Conservation (phyloP, 1,140 invertebrate species). For the Drosophila nannoptera region DNA sequence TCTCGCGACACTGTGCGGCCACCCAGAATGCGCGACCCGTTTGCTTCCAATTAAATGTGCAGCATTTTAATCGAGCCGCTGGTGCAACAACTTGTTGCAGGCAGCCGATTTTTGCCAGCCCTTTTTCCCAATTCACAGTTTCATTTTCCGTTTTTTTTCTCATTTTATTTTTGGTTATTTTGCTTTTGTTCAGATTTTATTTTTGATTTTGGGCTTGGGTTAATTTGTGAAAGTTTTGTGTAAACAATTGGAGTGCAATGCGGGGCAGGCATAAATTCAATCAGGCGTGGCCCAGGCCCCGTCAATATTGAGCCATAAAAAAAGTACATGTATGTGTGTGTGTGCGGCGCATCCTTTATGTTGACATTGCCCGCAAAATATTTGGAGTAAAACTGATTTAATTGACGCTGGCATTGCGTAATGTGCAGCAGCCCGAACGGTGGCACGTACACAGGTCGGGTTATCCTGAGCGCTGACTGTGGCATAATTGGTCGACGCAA, state of each 20-base stretch:
- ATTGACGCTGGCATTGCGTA: constrained; percentile 75
- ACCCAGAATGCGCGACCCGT: constrained; percentile 70
- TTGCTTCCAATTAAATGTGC: constrained; percentile 71
- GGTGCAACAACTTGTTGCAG: constrained; percentile 37
- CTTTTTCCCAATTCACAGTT: neutral
- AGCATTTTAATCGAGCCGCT: constrained; percentile 71
- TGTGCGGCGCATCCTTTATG: constrained; percentile 24
- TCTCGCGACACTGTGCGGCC: constrained; percentile 43
- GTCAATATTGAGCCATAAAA: constrained; percentile 60
- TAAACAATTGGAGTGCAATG: constrained; percentile 64
- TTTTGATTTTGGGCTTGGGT: constrained; percentile 34
- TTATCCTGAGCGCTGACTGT: constrained; percentile 57
- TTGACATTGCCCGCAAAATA: constrained; percentile 72
- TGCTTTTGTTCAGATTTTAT: constrained; percentile 49
- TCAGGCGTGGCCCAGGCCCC: constrained; percentile 68
- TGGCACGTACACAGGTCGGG: constrained; percentile 2
- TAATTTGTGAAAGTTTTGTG: constrained; percentile 78
- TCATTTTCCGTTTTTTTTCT: neutral
- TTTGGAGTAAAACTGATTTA: constrained; percentile 77
- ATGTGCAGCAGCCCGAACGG: constrained; percentile 39
- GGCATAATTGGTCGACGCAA: constrained; percentile 67
- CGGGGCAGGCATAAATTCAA: constrained; percentile 68
- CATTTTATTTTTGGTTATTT: constrained; percentile 14
- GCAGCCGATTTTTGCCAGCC: neutral
- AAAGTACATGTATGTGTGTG: neutral